phyloP scores from a whole-genome alignment of 2,113 vertebrate species.

The Garra rufa region DNA sequence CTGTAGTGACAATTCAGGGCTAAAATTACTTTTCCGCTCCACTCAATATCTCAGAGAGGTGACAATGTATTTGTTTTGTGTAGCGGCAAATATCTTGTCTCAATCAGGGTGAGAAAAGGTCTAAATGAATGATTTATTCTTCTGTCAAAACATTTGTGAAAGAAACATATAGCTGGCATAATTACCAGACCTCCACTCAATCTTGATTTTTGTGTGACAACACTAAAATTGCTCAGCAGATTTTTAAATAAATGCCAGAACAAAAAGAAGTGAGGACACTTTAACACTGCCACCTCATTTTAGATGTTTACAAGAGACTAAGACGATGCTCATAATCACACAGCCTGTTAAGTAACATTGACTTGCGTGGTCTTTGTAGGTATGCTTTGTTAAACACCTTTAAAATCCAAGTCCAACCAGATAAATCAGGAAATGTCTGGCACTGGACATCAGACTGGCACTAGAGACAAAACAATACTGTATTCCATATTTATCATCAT shows the following conservation, averaged over 20 bases:
- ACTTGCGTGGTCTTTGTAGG: not conserved
- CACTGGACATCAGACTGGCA: not conserved
- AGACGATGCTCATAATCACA: not conserved
- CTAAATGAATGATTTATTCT: conserved; percentile 52
- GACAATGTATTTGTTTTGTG: conserved; percentile 45
- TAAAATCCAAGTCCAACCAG: not conserved
- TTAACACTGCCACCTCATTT: not conserved
- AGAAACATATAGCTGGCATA: conserved; percentile 19
- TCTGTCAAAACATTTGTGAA: conserved; percentile 36
- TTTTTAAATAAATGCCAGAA: not conserved
- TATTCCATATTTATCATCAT: not conserved
- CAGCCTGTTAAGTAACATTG: not conserved
- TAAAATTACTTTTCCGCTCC: conserved; percentile 50
- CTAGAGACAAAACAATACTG: not conserved
- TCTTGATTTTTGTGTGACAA: conserved; percentile 47
- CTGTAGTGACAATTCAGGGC: conserved; percentile 42
- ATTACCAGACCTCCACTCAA: conserved; percentile 38
- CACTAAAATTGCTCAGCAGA: conserved; percentile 8
- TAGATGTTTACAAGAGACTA: not conserved
- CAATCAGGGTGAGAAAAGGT: conserved; percentile 22
- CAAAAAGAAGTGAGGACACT: not conserved
- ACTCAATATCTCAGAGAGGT: conserved; percentile 47
- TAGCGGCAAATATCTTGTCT: conserved; percentile 39
- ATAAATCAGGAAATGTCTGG: not conserved
- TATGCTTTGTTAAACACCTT: not conserved